Percentiles rank a stretch among this genome's conserved stretches.
These are phyloP conservation scores for Catalaphyllia jardinei DNA, from an alignment of 64 coral and sea anemone genomes.

Conservation along the genomic window DNA sequence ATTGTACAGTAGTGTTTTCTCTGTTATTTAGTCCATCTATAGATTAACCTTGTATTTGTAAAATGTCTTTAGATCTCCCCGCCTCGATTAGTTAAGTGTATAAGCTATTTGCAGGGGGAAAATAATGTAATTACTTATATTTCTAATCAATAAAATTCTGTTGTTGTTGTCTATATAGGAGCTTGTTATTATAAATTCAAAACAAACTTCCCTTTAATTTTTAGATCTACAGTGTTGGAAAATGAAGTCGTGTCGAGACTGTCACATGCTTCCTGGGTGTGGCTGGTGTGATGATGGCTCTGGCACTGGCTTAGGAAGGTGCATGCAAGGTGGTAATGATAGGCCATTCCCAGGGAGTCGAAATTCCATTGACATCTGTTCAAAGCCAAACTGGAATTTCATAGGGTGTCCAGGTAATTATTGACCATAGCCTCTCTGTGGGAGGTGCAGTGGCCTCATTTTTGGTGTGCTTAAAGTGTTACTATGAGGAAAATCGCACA, in stretches of 20 bases:
- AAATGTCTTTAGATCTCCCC: no score
- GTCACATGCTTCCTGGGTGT: constrained; percentile 88
- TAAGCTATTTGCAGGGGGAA: no score
- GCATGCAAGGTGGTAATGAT: constrained; percentile 34
- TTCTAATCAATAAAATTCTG: no score
- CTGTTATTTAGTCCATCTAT: no score
- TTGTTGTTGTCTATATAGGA: no score
- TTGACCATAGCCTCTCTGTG: background rate
- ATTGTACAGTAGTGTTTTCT: no score
- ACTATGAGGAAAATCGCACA: no score
- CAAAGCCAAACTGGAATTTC: constrained; percentile 47
- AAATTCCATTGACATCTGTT: background rate
- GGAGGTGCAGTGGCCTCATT: background rate
- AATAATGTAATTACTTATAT: no score
- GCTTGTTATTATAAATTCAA: no score
- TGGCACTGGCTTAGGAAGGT: constrained; percentile 73
- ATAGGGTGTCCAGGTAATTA: constrained; percentile 67
- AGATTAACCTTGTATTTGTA: no score
- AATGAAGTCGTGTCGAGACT: constrained; percentile 78
- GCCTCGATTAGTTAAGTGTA: no score
- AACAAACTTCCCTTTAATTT: background rate
- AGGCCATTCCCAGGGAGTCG: constrained; percentile 1
- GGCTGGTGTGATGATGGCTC: constrained; percentile 95
- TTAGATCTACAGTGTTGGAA: constrained; percentile 59
- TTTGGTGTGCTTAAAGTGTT: no score